Evolutionary conservation across 2,797 vertebrate genomes (phyloP).

Genomic region (Gorsachius magnificus): DNA sequence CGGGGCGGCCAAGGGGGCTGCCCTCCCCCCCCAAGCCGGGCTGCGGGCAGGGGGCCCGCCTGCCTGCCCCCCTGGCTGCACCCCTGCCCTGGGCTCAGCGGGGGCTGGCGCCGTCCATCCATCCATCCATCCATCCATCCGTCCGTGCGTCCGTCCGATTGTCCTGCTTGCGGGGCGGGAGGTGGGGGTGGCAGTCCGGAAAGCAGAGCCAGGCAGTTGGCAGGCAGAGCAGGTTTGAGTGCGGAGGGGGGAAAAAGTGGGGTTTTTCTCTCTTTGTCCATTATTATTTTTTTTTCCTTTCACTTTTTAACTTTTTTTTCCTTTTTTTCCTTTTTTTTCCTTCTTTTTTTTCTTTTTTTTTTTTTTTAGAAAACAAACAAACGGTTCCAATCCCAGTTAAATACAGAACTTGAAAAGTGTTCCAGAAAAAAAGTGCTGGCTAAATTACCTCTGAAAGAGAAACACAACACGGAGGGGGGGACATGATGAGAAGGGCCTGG

Average conservation of each 20-base stretch:
- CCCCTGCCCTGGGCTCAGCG: background rate
- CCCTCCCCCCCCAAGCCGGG: background rate
- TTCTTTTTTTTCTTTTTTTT: background rate
- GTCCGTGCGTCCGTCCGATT: constrained; percentile 15
- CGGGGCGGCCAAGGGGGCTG: background rate
- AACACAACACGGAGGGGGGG: background rate
- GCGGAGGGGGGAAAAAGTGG: background rate
- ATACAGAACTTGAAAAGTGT: constrained; percentile 74
- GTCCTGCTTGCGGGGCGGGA: constrained; percentile 52
- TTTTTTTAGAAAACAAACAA: constrained; percentile 56
- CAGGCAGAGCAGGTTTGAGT: constrained; percentile 28
- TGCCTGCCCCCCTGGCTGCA: background rate
- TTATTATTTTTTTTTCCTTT: background rate
- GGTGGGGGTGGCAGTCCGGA: background rate
- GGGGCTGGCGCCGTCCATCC: background rate
- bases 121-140: background rate
- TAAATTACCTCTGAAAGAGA: constrained; percentile 71
- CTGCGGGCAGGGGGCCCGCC: background rate
- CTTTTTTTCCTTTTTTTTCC: too few species aligned
- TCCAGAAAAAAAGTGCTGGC: constrained; percentile 74
- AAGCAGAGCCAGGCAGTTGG: constrained; percentile 19
- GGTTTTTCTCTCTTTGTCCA: background rate
- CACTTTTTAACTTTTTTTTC: background rate
- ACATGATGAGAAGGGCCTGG: background rate
- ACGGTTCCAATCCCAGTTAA: constrained; percentile 66